Conservation (phyloP, 2,888 invertebrate species). For the Sclerodermus sp. region DNA sequence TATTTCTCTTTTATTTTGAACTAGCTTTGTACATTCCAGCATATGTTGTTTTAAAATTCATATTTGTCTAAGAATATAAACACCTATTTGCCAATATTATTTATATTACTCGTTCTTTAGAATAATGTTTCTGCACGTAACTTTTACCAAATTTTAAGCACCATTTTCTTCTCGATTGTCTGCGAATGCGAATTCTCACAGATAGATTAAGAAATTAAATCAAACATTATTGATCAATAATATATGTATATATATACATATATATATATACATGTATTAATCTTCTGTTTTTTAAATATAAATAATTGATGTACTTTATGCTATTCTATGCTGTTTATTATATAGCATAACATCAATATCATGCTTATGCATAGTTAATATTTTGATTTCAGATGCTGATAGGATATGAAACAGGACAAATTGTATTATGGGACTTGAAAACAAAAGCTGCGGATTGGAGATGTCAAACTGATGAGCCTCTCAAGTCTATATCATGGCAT, state of each 20-base stretch:
- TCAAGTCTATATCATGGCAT: constrained; percentile 93
- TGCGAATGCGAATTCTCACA: neutral
- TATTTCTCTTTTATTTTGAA: no score
- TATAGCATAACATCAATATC: neutral
- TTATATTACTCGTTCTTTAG: no score
- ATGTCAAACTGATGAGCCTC: constrained; percentile 74
- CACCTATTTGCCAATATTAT: no score
- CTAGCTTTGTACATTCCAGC: no score
- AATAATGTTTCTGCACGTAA: neutral
- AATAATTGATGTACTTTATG: neutral
- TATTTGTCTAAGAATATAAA: no score
- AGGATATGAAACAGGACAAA: constrained; percentile 91
- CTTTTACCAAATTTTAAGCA: neutral
- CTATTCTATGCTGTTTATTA: neutral
- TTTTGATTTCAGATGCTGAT: constrained; percentile 79
- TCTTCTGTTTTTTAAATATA: neutral
- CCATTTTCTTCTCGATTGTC: neutral
- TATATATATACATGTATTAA: constrained; percentile 8
- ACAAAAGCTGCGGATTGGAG: constrained; percentile 83
- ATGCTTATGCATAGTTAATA: neutral
- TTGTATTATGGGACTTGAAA: constrained; percentile 95
- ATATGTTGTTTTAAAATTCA: no score
- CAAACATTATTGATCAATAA: no score
- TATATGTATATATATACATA: neutral
- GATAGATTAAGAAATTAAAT: no score